phyloP scores from a whole-genome alignment of 2,113 vertebrate genomes.

The Gymnorhina tibicen region DNA sequence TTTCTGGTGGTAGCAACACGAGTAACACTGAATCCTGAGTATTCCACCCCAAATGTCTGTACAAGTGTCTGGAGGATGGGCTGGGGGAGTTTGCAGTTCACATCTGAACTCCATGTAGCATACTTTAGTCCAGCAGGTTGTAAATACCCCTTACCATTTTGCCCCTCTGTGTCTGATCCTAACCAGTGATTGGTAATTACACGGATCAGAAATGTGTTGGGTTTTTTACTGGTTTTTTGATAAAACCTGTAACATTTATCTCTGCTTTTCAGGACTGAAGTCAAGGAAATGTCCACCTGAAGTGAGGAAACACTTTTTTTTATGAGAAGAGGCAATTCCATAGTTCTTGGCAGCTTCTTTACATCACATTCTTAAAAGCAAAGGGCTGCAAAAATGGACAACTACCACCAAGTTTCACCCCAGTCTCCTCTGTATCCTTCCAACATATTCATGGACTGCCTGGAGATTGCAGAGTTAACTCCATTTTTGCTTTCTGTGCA shows the following conservation, averaged over 20 bases:
- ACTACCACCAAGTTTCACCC: neutral
- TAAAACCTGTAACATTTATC: neutral
- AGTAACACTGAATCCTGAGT: neutral
- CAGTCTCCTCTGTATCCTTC: neutral
- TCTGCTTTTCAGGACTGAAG: neutral
- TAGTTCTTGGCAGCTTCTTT: neutral
- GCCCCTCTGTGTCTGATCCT: neutral
- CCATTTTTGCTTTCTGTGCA: neutral
- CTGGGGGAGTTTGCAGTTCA: neutral
- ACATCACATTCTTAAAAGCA: neutral
- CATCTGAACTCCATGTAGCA: neutral
- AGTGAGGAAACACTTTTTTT: neutral
- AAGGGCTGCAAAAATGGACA: neutral
- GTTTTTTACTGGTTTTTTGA: neutral
- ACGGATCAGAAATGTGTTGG: neutral
- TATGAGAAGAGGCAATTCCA: neutral
- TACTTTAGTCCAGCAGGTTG: neutral
- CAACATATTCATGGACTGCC: neutral
- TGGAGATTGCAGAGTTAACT: neutral
- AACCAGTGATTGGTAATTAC: neutral
- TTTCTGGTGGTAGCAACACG: accelerated
- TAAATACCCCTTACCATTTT: neutral
- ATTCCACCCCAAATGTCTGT: neutral
- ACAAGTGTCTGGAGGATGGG: neutral
- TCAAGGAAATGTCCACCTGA: neutral